phyloP scores from a whole-genome alignment of 2,888 invertebrate species.

The Orthonevra nobilis region DNA sequence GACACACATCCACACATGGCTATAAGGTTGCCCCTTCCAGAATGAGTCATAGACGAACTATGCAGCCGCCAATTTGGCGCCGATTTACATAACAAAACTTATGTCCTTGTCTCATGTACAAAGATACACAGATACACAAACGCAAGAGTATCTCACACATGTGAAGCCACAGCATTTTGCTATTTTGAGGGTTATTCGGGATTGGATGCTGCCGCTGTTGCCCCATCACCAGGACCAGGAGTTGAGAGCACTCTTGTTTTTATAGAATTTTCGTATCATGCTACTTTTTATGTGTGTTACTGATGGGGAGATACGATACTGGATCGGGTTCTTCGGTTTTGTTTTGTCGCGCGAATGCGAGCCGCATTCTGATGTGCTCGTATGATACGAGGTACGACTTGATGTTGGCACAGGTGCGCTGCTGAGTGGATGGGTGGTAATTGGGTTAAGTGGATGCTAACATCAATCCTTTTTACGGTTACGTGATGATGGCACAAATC shows the following conservation, averaged over 20 bases:
- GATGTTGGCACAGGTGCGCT: conserved; percentile 12
- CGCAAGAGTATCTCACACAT: background rate
- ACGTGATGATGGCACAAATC: conserved; percentile 48
- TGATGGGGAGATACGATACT: conserved; percentile 18
- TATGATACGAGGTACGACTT: conserved; percentile 31
- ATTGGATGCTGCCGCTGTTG: conserved; percentile 1
- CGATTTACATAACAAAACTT: conserved; percentile 52
- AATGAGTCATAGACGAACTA: conserved; percentile 46
- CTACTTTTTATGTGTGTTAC: background rate
- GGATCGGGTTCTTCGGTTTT: conserved; percentile 18
- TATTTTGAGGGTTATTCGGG: conserved; percentile 4
- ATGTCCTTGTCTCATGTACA: conserved; percentile 10
- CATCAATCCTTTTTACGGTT: conserved; percentile 35
- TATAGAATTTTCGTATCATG: background rate
- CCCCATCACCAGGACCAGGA: background rate
- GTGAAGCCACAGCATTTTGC: background rate
- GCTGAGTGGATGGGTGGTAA: conserved; percentile 23
- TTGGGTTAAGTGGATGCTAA: conserved; percentile 52
- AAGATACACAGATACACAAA: background rate
- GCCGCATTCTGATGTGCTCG: too few relatives aligned
- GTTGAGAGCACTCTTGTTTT: conserved; percentile 5
- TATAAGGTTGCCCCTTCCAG: conserved; percentile 21
- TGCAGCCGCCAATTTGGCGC: conserved; percentile 58
- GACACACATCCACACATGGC: background rate
- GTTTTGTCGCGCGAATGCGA: background rate